Conservation (phyloP, 2,113 vertebrate species). For the Solea senegalensis region DNA sequence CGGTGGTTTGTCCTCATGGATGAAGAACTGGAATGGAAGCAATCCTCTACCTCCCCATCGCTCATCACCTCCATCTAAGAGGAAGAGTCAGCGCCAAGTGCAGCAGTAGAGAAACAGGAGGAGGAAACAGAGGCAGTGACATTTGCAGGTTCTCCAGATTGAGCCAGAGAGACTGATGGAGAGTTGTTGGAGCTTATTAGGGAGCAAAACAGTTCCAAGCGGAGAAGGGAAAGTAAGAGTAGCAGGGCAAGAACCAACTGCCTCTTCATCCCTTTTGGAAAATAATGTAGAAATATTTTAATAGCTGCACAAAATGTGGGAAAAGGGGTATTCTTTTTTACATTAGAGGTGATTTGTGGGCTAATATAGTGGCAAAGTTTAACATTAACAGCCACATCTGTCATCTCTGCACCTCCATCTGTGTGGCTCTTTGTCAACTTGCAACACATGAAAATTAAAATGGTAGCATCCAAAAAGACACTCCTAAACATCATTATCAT, state of each 20-base stretch:
- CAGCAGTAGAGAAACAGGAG: slow-evolving; percentile 54
- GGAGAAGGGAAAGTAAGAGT: slow-evolving; percentile 12
- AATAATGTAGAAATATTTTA: background rate
- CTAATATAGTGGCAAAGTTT: background rate
- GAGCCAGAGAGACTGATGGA: slow-evolving; percentile 40
- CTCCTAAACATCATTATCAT: no score
- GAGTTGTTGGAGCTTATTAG: slow-evolving; percentile 39
- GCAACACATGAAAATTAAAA: background rate
- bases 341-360: background rate
- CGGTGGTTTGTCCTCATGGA: slow-evolving; percentile 19
- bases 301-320: background rate
- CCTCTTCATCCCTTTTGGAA: slow-evolving; percentile 5
- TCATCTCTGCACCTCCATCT: background rate
- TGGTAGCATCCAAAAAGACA: slow-evolving; percentile 14
- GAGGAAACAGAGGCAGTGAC: slow-evolving; percentile 58
- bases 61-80: slow-evolving; percentile 51
- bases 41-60: slow-evolving; percentile 49
- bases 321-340: background rate
- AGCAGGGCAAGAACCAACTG: slow-evolving; percentile 3
- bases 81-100: slow-evolving; percentile 46
- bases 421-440: background rate
- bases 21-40: slow-evolving; percentile 49
- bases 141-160: slow-evolving; percentile 38
- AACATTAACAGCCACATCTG: background rate
- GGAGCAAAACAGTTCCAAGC: slow-evolving; percentile 22